These are phyloP conservation scores for Chascanopsetta lugubris DNA, from an alignment of 2,113 vertebrate species.

Conservation along the genomic window DNA sequence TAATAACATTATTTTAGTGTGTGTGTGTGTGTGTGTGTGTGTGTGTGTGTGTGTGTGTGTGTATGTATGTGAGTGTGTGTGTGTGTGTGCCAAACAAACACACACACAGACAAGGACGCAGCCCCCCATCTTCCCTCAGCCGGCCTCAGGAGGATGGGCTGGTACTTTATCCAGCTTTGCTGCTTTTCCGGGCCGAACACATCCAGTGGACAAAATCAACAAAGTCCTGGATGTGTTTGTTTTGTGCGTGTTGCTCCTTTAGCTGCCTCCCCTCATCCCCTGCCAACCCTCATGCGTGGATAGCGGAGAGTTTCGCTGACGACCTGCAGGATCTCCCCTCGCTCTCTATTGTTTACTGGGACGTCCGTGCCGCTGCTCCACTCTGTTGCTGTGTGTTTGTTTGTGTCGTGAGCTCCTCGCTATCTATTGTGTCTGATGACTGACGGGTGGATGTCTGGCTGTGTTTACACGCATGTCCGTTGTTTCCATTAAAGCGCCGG, in stretches of 20 bases:
- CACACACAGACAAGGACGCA: conserved; percentile 28
- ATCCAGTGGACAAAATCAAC: conserved; percentile 7
- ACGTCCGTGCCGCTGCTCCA: neutral
- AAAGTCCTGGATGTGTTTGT: conserved; percentile 1
- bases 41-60: conserved; percentile 1
- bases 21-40: neutral
- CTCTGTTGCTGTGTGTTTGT: neutral
- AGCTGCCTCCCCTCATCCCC: neutral
- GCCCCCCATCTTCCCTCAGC: conserved; percentile 18
- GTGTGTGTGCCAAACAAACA: conserved; percentile 9
- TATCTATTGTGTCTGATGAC: conserved; percentile 1
- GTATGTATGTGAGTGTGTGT: neutral
- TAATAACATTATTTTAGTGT: conserved; percentile 50
- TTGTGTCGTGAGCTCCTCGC: neutral
- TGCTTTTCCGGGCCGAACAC: conserved; percentile 22
- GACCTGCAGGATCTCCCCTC: neutral
- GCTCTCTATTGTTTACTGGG: too few species aligned
- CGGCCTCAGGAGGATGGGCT: conserved; percentile 25
- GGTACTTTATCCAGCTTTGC: conserved; percentile 53
- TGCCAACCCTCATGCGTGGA: neutral
- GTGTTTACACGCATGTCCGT: conserved; percentile 15
- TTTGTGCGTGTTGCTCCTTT: neutral
- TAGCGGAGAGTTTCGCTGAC: neutral
- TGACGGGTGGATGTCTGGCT: too few species aligned
- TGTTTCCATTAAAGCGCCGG: conserved; percentile 37